Conservation (phyloP, 1,140 invertebrate genomes). For the Mycetomoellerius zeteki region DNA sequence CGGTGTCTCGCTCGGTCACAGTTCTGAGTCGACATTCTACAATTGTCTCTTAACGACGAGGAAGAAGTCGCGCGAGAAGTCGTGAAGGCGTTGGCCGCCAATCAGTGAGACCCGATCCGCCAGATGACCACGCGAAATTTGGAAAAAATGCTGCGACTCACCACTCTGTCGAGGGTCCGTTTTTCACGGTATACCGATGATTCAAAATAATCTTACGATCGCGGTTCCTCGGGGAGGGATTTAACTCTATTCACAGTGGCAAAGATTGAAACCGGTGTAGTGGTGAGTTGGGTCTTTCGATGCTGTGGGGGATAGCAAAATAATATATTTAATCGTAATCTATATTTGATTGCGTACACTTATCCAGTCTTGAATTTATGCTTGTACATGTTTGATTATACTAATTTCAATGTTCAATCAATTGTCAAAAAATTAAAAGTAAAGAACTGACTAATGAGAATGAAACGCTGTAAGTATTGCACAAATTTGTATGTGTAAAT, state of each 20-base stretch:
- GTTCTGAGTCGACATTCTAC: constrained; percentile 13
- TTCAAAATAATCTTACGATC: not conserved
- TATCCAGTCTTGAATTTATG: not conserved
- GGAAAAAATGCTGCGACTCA: constrained; percentile 82
- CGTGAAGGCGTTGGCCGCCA: not conserved
- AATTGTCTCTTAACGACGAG: constrained; percentile 2
- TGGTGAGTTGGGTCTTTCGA: not conserved
- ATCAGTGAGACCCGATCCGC: not conserved
- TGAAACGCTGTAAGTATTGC: too few species aligned
- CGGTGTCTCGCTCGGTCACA: constrained; percentile 41
- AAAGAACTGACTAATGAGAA: too few species aligned
- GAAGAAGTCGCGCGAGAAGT: constrained; percentile 16
- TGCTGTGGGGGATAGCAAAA: not conserved
- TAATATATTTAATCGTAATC: not conserved
- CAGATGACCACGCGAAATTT: constrained; percentile 74
- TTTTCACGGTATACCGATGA: constrained; percentile 65
- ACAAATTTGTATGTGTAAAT: too few species aligned
- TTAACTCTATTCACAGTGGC: not conserved
- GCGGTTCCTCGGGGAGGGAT: not conserved
- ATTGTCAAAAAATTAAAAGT: too few species aligned
- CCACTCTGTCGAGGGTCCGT: constrained; percentile 81
- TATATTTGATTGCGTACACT: not conserved
- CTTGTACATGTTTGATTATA: not conserved
- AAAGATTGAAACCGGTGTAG: not conserved
- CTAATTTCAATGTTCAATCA: not conserved